phyloP scores from a whole-genome alignment of 2,113 vertebrate genomes.

The Muntiacus muntjak region DNA sequence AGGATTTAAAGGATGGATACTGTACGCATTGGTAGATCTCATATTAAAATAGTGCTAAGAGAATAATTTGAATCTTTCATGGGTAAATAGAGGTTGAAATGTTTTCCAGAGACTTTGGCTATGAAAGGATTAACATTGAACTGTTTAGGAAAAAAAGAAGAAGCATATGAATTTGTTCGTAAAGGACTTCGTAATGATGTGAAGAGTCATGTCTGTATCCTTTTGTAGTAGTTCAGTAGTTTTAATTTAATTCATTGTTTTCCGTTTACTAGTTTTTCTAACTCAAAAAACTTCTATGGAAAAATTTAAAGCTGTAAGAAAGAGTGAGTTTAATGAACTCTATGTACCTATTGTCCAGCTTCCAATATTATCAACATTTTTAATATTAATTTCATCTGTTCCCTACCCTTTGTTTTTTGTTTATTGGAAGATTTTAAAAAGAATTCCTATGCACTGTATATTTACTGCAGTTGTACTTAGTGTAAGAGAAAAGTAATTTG shows the following conservation, averaged over 20 bases:
- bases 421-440: conserved; percentile 22
- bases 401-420: background rate
- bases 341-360: background rate
- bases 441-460: background rate
- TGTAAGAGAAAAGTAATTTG: background rate
- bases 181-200: conserved; percentile 86
- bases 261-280: conserved; percentile 18
- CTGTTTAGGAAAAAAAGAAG: conserved; percentile 87
- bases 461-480: background rate
- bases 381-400: background rate
- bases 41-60: background rate
- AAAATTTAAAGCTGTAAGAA: background rate
- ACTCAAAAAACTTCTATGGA: background rate
- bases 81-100: conserved; percentile 52
- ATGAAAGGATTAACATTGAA: conserved; percentile 87
- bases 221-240: conserved; percentile 62
- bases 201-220: conserved; percentile 88
- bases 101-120: conserved; percentile 83
- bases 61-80: conserved; percentile 8
- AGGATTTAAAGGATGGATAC: background rate
- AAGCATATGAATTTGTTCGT: conserved; percentile 84
- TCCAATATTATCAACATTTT: conserved; percentile 1
- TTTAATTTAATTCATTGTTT: conserved; percentile 15
- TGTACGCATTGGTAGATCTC: background rate
- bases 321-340: background rate